Base-by-base conservation (phyloP, 92 coral and sea anemone genomes). In the Muricea muricata region DNA sequence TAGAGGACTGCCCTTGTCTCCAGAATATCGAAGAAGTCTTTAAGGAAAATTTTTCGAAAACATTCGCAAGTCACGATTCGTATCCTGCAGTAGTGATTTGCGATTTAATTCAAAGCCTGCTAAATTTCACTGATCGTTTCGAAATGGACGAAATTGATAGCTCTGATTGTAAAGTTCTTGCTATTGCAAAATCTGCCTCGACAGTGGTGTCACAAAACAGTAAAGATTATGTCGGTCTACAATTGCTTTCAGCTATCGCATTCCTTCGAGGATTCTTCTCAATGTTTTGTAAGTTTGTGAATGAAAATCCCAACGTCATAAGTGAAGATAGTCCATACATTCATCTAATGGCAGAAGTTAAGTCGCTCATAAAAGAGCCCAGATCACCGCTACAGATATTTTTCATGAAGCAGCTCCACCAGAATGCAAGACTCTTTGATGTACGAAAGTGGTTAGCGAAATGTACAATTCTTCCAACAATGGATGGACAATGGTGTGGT, bases 61-160 rank as follows among this genome's bases (percentile, higher is more conserved):
- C 26, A 14, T 55, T 23, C 26, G 86, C 80, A 24, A 89, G 87
- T 56, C 80, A 90, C 3, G 93, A 96, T 66, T 87, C 90, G 3
- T 90, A 87, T 48, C 87, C 94, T 73, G 91, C 93, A 54, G 99
- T 92, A 17, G 85, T 93, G 66, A 92, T 97, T 74, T 96, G 99
- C 80, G 98, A 96, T 88, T 85, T 96, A 24, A 93, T 96, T 77
- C 87, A 86, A 66, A 92, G 94, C 4, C 93, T 92, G 32, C 81
- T 74, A 65, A 58, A 93, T 15, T 79, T 93, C 15, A 82, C 92
- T 42, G 68, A 54, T 0, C 65, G 66, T 8, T 76, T 39, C 15
- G 30, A 25, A 20, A 56, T 93, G 1, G 30, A 75, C 0, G 70
- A 67, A 4, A 45, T 96, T 13, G 80, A 85, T 6, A 87, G 92